Evolutionary conservation across 2,888 invertebrate genomes (phyloP).

Genomic region (Apotomis turbidana): DNA sequence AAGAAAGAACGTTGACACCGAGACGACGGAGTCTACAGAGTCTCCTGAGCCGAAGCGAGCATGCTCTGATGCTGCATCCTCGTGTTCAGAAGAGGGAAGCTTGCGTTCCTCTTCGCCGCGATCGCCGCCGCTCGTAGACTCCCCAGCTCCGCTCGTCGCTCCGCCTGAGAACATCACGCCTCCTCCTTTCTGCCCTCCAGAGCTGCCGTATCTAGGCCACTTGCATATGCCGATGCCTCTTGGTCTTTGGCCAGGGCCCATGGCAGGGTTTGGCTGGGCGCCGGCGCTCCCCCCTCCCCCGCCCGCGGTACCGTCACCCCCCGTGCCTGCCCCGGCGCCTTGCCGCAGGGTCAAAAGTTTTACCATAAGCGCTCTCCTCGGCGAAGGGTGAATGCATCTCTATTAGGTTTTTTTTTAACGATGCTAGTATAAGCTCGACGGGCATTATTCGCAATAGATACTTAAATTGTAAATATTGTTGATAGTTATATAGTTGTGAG

Average conservation of each 20-base stretch:
- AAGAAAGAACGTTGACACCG: conserved; percentile 81
- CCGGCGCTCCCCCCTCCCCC: conserved; percentile 62
- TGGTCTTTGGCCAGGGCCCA: conserved; percentile 64
- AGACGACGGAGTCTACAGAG: conserved; percentile 60
- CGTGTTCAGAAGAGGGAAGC: conserved; percentile 77
- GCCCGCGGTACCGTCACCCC: conserved; percentile 56
- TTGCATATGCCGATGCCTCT: conserved; percentile 72
- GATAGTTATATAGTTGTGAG: conserved; percentile 41
- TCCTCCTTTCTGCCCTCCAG: conserved; percentile 66
- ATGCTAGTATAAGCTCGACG: conserved; percentile 42
- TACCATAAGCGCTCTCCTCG: conserved; percentile 78
- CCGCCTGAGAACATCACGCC: conserved; percentile 63
- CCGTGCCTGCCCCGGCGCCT: conserved; percentile 66
- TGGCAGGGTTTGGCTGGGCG: conserved; percentile 67
- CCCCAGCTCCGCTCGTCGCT: conserved; percentile 67
- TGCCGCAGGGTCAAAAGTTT: conserved; percentile 76
- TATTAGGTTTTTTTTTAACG: neutral
- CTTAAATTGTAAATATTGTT: conserved; percentile 49
- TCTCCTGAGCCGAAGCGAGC: conserved; percentile 69
- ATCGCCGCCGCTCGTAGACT: conserved; percentile 74
- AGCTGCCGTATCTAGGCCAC: conserved; percentile 64
- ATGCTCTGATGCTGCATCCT: conserved; percentile 76
- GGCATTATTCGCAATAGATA: conserved; percentile 55
- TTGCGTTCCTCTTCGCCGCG: conserved; percentile 73
- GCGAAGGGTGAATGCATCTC: conserved; percentile 69